Base-by-base conservation (phyloP, 1,140 invertebrate species). In the Cyclargus thomasi region DNA sequence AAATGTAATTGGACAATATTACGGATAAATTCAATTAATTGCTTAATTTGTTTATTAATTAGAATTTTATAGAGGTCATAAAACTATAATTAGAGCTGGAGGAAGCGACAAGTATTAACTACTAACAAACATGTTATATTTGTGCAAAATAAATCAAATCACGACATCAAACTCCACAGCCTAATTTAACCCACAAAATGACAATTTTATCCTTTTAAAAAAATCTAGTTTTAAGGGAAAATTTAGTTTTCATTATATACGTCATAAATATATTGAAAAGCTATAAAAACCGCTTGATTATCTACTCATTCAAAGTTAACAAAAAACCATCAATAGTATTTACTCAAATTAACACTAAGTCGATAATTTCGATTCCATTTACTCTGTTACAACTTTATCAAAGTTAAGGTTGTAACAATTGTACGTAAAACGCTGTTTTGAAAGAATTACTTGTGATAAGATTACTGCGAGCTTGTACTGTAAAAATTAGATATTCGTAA, bases 101-200 rank as follows among this genome's bases (percentile, higher is more conserved):
- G 39, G 39, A 47, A 47, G 39, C 14, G 2, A 47, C 11, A 47
- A 47, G 10, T 59, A 68, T 64, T 64, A 53, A 68, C 20, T 17
- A 35, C 35, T 63, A 23, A 63, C 21, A 35, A 57, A 62, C 5
- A 64, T 21, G n/a, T n/a, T n/a, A 16, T 14, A 0, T 3, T 4
- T 47, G 22, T 29, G 39, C 18, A 53, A 68, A 29, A 4, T 29
- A 47, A 23, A 22, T 53, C 39, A 47, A 1, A 14, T 16, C 39
- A 47, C 39, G 14, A 47, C 3, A 35, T 35, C 8, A 47, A 8
- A 14, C 2, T 14, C 7, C 14, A 47, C 11, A 47, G 14, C 10
- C 10, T 47, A 11, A 47, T 11, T 11, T 1, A 14, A 14, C 29
- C 29, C 8, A 29, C 10, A 8, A 11, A 2, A 8, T 0, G 14